phyloP scores from a whole-genome alignment of 30 jellyfish, hydroid and myxozoan species.

The Hydractinia echinata region DNA sequence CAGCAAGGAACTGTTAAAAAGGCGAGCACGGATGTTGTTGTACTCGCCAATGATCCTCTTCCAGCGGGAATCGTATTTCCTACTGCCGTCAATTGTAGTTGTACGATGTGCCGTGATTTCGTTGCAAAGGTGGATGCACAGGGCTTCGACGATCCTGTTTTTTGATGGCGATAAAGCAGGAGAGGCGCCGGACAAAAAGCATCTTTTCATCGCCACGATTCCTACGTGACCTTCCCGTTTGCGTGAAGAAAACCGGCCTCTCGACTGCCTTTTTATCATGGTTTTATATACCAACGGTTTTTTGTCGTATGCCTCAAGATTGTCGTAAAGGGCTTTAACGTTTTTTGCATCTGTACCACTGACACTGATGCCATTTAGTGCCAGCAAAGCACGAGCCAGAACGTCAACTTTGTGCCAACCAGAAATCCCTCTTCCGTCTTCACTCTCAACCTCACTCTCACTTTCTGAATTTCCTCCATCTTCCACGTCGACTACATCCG shows the following conservation, averaged over 20 bases:
- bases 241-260: constrained; percentile 26
- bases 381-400: constrained; percentile 26
- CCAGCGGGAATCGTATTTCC: neutral
- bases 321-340: constrained; percentile 10
- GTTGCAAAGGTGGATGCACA: constrained; percentile 23
- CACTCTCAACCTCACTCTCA: constrained; percentile 4
- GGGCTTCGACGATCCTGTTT: constrained; percentile 33
- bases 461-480: neutral
- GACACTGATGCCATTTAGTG: constrained; percentile 17
- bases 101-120: constrained; percentile 9
- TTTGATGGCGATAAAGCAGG: constrained; percentile 34
- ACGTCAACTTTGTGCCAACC: constrained; percentile 35
- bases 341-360: neutral
- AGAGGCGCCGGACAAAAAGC: constrained; percentile 28
- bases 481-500: neutral
- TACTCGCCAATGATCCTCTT: constrained; percentile 26
- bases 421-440: constrained; percentile 3
- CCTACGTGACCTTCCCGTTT: constrained; percentile 16
- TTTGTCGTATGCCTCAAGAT: constrained; percentile 30
- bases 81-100: neutral
- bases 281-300: constrained; percentile 15
- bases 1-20: too few relatives aligned
- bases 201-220: constrained; percentile 25
- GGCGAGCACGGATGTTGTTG: too few relatives aligned
- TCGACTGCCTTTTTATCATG: neutral